phyloP scores from a whole-genome alignment of 2,888 invertebrate species.

The Eilema griseolum region DNA sequence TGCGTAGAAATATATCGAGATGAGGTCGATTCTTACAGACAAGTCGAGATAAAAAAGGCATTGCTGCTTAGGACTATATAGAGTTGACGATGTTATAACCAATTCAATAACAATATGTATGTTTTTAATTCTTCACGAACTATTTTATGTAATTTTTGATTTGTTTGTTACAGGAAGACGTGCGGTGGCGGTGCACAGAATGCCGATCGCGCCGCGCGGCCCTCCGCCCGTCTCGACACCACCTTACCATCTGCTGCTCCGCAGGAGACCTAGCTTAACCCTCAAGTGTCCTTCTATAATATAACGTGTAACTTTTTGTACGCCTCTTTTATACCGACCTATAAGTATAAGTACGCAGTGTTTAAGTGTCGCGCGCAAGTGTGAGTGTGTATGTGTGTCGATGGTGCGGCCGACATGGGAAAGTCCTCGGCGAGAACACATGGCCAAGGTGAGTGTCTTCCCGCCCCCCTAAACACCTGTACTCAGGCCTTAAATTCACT shows the following conservation, averaged over 20 bases:
- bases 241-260: conserved; percentile 80
- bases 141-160: background rate
- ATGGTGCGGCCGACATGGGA: conserved; percentile 87
- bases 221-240: conserved; percentile 82
- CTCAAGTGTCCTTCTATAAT: conserved; percentile 85
- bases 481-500: conserved; percentile 64
- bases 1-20: no score
- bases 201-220: conserved; percentile 86
- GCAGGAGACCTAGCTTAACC: conserved; percentile 79
- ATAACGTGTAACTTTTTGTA: conserved; percentile 85
- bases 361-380: conserved; percentile 74
- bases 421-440: conserved; percentile 87
- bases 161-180: conserved; percentile 77
- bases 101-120: no score
- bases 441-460: conserved; percentile 84
- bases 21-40: no score
- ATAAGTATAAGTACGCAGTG: conserved; percentile 81
- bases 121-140: background rate
- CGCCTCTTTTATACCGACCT: conserved; percentile 85
- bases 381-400: conserved; percentile 82
- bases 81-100: no score
- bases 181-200: conserved; percentile 77
- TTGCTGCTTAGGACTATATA: no score
- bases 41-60: no score
- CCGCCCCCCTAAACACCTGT: conserved; percentile 64